Base-by-base conservation (phyloP, 2,113 vertebrate genomes). In the Cryptomyrus ogoouensis region DNA sequence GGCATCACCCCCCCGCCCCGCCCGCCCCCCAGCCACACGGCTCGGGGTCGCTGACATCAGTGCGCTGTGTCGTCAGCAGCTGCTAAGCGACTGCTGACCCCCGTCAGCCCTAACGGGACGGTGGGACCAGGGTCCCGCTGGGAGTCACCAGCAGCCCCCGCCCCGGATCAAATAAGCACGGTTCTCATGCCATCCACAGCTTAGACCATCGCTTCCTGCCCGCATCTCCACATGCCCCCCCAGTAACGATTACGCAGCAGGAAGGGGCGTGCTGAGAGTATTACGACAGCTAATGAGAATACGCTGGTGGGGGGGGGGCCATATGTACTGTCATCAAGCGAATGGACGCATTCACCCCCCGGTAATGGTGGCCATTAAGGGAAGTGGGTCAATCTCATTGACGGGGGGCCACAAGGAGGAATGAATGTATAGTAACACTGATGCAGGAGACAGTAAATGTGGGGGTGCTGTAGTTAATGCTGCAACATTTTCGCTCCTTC, bases 321-420 rank as follows among this genome's bases (percentile, higher is more conserved):
- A n/a, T 17, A 21, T 24, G 42, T 24, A 44, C 17, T 17, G 15
- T 44, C 35, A 83, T 47, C 44, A 84, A 13, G 8, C 8, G 1
- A 24, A 84, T 47, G 35, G 31, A 24, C 10, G 35, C 39, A 4
- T 44, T 84, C 9, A 84, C 42, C 44, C 8, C 80, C 8, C 35
- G 8, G 19, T 84, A 84, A 47, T 47, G 39, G 15, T 5, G 46
- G 44, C 39, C 19, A 84, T 84, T 84, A n/a, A 47, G 44, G 44
- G 39, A 84, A 84, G 21, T 84, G 83, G 83, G 83, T 84, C 42
- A 84, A 84, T 84, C 39, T 84, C 35, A 46, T 5, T 84, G 83
- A 6, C 3, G 10, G 44, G 4, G 42, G 35, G 39, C 17, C 19
- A 42, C 8, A 19, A 7, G 44, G 7, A n/a, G 21, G 4, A 47